phyloP scores from a whole-genome alignment of 1,140 invertebrate genomes.

The Galleria mellonella region DNA sequence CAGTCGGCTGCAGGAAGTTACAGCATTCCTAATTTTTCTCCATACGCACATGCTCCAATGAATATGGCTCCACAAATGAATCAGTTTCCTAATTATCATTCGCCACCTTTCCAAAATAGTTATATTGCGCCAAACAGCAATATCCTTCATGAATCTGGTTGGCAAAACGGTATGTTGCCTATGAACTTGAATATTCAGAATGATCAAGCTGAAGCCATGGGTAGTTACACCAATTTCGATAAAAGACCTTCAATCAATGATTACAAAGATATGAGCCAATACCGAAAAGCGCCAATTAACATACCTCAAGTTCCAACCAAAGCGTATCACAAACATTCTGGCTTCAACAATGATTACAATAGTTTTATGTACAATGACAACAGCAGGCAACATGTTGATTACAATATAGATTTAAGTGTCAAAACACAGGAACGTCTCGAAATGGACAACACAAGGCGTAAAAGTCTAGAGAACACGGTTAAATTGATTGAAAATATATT shows the following conservation, averaged over 20 bases:
- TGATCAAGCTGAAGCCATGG: conserved; percentile 18
- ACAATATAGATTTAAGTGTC: conserved; percentile 25
- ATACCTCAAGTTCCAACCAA: conserved; percentile 47
- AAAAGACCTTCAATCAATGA: conserved; percentile 8
- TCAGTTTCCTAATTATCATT: conserved; percentile 39
- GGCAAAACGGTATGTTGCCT: conserved; percentile 44
- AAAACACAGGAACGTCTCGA: conserved; percentile 16
- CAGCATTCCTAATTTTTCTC: conserved; percentile 33
- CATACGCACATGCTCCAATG: conserved; percentile 27
- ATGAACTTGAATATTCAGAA: conserved; percentile 45
- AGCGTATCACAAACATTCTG: conserved; percentile 28
- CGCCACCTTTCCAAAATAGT: conserved; percentile 26
- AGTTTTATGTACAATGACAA: conserved; percentile 21
- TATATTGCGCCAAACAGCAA: conserved; percentile 27
- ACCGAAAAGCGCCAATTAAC: conserved; percentile 23
- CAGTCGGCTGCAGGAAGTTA: conserved; percentile 28
- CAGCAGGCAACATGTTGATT: conserved; percentile 8
- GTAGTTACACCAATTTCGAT: conserved; percentile 21
- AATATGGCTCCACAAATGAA: conserved; percentile 33
- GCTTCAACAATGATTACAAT: conserved; percentile 15
- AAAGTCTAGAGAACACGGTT: conserved; percentile 55
- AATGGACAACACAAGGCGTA: conserved; percentile 29
- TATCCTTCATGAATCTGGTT: conserved; percentile 21
- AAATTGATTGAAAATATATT: conserved; percentile 57
- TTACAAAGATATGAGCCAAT: conserved; percentile 18